These are phyloP conservation scores for Leptocoma aspasia DNA, from an alignment of 2,113 vertebrate genomes.

Conservation along the genomic window DNA sequence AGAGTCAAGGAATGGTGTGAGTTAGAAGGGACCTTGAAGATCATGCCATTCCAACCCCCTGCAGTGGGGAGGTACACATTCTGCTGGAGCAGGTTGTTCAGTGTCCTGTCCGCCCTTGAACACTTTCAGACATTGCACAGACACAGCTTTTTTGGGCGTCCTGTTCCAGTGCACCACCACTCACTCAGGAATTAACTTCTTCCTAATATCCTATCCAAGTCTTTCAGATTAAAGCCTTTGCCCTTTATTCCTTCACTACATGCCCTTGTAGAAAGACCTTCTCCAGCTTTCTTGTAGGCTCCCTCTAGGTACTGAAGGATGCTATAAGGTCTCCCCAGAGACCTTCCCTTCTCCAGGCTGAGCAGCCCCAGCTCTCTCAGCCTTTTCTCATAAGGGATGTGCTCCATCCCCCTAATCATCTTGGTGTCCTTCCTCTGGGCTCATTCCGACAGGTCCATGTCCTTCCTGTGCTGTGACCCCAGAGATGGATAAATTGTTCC, in stretches of 20 bases:
- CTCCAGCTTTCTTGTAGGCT: not conserved
- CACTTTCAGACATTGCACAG: not conserved
- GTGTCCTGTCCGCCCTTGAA: not conserved
- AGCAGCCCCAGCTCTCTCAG: not conserved
- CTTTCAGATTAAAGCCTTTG: not conserved
- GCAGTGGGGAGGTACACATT: too few relatives aligned
- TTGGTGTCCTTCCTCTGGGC: not conserved
- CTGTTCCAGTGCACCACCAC: rapidly evolving
- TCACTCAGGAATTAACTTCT: not conserved
- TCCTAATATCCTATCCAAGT: not conserved
- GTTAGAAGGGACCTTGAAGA: not conserved
- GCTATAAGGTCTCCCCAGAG: not conserved
- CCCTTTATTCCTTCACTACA: not conserved
- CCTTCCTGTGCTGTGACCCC: not conserved
- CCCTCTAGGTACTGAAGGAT: too few relatives aligned
- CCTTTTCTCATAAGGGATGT: not conserved
- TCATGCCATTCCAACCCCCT: not conserved
- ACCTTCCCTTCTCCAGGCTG: not conserved
- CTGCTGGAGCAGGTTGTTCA: not conserved
- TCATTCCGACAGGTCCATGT: not conserved
- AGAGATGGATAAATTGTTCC: not conserved
- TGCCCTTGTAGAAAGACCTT: not conserved
- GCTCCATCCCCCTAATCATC: not conserved
- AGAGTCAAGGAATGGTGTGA: not conserved
- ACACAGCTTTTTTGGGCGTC: not conserved